Evolutionary conservation across 1,140 invertebrate genomes (phyloP).

Genomic region (Cyrtorhinus lividipennis): DNA sequence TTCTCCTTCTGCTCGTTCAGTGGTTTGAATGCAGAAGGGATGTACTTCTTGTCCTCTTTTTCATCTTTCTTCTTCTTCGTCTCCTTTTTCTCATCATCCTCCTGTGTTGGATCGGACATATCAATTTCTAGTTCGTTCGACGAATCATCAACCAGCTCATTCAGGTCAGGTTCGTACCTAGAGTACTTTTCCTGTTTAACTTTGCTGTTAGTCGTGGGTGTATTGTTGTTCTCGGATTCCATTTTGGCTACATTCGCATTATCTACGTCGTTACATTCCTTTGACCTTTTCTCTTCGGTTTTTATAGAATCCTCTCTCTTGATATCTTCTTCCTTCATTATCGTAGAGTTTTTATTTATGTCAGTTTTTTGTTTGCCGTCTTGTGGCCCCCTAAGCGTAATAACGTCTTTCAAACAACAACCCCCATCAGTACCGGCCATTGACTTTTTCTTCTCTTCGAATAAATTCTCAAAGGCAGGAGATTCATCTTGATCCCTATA

Average conservation of each 20-base stretch:
- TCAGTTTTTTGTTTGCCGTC: conserved; percentile 24
- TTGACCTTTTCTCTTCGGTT: conserved; percentile 24
- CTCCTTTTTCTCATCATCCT: conserved; percentile 28
- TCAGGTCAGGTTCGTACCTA: conserved; percentile 58
- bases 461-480: conserved; percentile 67
- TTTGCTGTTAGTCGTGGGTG: not conserved
- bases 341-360: conserved; percentile 18
- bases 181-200: conserved; percentile 32
- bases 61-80: conserved; percentile 18
- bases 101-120: conserved; percentile 43
- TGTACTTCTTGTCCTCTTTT: conserved; percentile 11
- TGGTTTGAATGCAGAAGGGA: conserved; percentile 56
- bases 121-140: conserved; percentile 65
- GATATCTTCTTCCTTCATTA: conserved; percentile 7
- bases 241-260: conserved; percentile 37
- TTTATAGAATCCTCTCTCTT: conserved; percentile 26
- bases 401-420: conserved; percentile 46
- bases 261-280: conserved; percentile 24
- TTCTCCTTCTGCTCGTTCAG: conserved; percentile 32
- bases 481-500: conserved; percentile 47
- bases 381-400: conserved; percentile 42
- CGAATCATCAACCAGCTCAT: conserved; percentile 61
- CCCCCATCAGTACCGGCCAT: conserved; percentile 38
- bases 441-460: conserved; percentile 59
- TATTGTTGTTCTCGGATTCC: conserved; percentile 33